A percentile compares a stretch with the other conserved stretches of the same genome.
These are phyloP conservation scores for Eledone cirrhosa DNA, from an alignment of 2,888 invertebrate genomes.

Conservation along the genomic window DNA sequence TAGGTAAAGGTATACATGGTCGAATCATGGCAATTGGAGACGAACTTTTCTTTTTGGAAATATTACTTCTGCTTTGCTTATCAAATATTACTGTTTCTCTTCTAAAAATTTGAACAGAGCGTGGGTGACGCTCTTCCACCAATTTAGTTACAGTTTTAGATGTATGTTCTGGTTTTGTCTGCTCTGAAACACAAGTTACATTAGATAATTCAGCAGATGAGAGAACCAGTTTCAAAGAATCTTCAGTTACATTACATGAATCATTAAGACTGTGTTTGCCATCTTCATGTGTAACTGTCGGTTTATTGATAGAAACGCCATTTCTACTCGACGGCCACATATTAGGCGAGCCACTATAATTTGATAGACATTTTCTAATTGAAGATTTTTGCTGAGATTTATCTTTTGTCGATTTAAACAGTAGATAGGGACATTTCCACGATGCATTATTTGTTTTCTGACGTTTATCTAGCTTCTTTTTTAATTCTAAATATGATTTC, in stretches of 20 bases:
- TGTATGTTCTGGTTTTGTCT: neutral
- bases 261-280: too few relatives aligned
- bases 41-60: neutral
- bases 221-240: neutral
- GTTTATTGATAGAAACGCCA: neutral
- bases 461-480: neutral
- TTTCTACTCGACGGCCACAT: neutral
- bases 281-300: neutral
- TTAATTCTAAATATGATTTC: slow-evolving; percentile 15
- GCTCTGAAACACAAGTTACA: neutral
- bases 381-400: neutral
- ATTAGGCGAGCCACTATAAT: neutral
- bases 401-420: neutral
- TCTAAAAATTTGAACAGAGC: too few relatives aligned
- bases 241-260: neutral
- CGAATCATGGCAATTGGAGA: neutral
- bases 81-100: neutral
- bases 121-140: neutral
- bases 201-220: too few relatives aligned
- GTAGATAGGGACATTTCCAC: neutral
- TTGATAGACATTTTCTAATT: neutral
- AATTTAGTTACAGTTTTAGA: neutral
- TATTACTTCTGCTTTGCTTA: neutral
- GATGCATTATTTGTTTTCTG: neutral
- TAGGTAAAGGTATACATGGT: too few relatives aligned